These are phyloP conservation scores for Solenopsis invicta DNA, from an alignment of 1,140 invertebrate genomes.

Conservation along the genomic window DNA sequence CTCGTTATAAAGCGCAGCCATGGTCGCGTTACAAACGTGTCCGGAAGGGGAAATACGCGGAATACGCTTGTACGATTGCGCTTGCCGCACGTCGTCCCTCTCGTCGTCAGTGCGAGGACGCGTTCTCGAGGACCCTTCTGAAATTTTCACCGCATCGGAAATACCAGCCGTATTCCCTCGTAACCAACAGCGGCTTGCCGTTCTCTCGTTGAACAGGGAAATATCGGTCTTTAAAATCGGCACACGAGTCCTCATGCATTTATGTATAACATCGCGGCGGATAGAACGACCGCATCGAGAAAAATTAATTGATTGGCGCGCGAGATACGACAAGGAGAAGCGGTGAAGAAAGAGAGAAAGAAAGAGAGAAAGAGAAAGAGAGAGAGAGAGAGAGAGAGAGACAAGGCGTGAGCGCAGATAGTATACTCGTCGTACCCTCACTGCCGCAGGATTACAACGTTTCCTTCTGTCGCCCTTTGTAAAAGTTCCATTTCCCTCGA, in stretches of 20 bases:
- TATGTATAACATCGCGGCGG: constrained; percentile 55
- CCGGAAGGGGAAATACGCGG: constrained; percentile 47
- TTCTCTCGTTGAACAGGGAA: constrained; percentile 17
- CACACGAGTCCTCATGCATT: constrained; percentile 65
- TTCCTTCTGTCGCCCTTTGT: constrained; percentile 36
- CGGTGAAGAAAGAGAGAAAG: not conserved
- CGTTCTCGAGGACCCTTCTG: constrained; percentile 48
- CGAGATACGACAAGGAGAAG: not conserved
- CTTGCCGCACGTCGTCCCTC: constrained; percentile 23
- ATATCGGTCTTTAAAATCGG: constrained; percentile 67
- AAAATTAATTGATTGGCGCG: constrained; percentile 68
- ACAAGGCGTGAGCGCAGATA: not conserved
- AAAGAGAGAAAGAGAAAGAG: not conserved
- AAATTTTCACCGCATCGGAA: constrained; percentile 53
- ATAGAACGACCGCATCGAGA: constrained; percentile 41
- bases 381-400: not conserved
- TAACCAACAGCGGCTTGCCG: not conserved
- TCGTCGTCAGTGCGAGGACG: constrained; percentile 8
- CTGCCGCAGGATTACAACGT: constrained; percentile 23
- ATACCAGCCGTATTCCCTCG: not conserved
- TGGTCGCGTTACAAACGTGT: constrained; percentile 56
- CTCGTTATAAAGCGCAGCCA: constrained; percentile 39
- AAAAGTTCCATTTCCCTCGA: constrained; percentile 59
- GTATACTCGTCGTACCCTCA: not conserved
- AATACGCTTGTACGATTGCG: constrained; percentile 42